phyloP scores from a whole-genome alignment of 1,140 invertebrate species.

The Littorina saxatilis region DNA sequence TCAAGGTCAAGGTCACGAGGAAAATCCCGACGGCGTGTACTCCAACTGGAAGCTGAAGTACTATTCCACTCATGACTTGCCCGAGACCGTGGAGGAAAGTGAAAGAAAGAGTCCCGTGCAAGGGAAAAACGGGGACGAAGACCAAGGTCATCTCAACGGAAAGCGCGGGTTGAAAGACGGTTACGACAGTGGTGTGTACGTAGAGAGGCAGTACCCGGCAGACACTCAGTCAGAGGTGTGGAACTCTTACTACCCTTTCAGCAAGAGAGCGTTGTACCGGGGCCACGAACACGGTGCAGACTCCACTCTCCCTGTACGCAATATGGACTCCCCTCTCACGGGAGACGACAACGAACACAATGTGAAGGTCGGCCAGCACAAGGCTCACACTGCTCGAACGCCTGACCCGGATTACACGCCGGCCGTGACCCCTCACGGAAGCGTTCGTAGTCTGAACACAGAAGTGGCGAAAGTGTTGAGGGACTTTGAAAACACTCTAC shows the following conservation, averaged over 20 bases:
- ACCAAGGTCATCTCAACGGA: too few relatives aligned
- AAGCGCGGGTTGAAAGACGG: neutral
- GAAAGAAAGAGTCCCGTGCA: too few relatives aligned
- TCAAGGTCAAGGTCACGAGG: too few relatives aligned
- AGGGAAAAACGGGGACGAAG: too few relatives aligned
- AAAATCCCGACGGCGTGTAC: neutral
- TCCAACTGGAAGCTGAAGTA: conserved; percentile 29
- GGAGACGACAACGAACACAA: neutral
- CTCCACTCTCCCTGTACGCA: neutral
- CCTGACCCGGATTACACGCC: conserved; percentile 26
- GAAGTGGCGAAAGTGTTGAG: conserved; percentile 25
- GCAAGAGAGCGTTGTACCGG: neutral
- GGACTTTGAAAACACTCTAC: conserved; percentile 25
- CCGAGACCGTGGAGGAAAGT: neutral
- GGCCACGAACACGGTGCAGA: neutral
- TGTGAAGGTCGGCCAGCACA: neutral
- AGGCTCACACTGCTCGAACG: neutral
- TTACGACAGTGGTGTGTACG: neutral
- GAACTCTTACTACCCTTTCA: neutral
- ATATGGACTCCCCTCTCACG: neutral
- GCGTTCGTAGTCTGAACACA: conserved; percentile 23
- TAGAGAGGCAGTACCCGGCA: too few relatives aligned
- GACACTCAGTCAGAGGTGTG: neutral
- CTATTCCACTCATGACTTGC: conserved; percentile 3
- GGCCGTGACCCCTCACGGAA: neutral